Evolutionary conservation across 1,140 invertebrate genomes (phyloP).

Genomic region (Rhagoletis zephyria): DNA sequence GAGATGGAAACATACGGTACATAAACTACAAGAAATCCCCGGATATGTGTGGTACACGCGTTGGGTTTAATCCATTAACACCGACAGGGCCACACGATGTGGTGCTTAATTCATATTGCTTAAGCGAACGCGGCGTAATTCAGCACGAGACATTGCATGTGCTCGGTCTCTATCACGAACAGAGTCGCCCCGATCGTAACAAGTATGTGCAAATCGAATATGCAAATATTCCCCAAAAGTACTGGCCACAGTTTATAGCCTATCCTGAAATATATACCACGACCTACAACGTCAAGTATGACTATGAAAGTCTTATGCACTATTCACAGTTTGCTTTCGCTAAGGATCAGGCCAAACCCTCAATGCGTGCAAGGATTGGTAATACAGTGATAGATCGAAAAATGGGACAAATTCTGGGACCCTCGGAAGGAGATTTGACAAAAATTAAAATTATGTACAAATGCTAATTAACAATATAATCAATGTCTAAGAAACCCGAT

Average conservation of each 20-base stretch:
- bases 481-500: no score
- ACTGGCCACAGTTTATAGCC: constrained; percentile 67
- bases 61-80: constrained; percentile 66
- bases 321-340: constrained; percentile 75
- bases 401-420: constrained; percentile 64
- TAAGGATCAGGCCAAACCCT: constrained; percentile 67
- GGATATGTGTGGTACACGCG: constrained; percentile 63
- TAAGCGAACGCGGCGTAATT: constrained; percentile 72
- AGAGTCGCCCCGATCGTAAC: constrained; percentile 76
- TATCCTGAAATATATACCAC: constrained; percentile 60
- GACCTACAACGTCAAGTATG: constrained; percentile 71
- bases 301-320: constrained; percentile 75
- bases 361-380: constrained; percentile 62
- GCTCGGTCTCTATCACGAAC: constrained; percentile 77
- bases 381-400: constrained; percentile 63
- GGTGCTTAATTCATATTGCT: constrained; percentile 60
- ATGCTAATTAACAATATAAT: constrained; percentile 55
- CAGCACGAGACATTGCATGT: constrained; percentile 77
- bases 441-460: constrained; percentile 69
- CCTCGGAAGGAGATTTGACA: constrained; percentile 65
- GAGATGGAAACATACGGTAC: constrained; percentile 58
- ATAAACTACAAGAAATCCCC: constrained; percentile 64
- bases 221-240: constrained; percentile 74
- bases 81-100: constrained; percentile 63
- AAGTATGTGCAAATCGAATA: constrained; percentile 75